Conservation (phyloP, 2,797 vertebrate species). For the Mormyrus proboscirostris region DNA sequence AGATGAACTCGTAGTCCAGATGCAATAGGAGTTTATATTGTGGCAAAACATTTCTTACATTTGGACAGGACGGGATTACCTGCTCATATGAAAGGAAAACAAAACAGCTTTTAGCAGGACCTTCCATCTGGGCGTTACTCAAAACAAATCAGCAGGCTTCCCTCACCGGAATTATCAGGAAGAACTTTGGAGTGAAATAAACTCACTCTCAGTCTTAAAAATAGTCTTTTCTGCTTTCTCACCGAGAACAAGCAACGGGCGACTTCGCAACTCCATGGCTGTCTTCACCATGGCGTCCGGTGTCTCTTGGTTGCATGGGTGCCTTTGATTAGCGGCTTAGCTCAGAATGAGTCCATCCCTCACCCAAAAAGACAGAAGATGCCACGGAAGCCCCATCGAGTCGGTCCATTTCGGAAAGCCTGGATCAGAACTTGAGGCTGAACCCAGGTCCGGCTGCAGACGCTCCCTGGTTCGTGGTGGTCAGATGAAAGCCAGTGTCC, state of each 20-base stretch:
- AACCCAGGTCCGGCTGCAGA: slow-evolving; percentile 93
- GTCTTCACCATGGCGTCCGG: not conserved
- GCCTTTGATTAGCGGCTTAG: not conserved
- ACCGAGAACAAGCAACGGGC: not conserved
- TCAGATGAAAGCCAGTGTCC: slow-evolving; percentile 92
- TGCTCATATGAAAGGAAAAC: not conserved
- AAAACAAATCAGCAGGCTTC: not conserved
- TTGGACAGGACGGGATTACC: not conserved
- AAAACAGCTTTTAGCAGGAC: not conserved
- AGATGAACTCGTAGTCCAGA: not conserved
- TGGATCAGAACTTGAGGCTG: slow-evolving; percentile 86
- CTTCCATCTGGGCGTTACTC: not conserved
- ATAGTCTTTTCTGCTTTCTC: not conserved
- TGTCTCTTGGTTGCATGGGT: not conserved
- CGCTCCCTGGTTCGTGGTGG: slow-evolving; percentile 88
- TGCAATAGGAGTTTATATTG: not conserved
- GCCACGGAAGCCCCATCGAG: not conserved
- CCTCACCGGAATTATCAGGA: not conserved
- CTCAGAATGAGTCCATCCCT: slow-evolving; percentile 9
- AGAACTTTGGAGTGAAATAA: not conserved
- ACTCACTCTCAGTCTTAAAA: not conserved
- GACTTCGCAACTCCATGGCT: not conserved
- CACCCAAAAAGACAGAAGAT: not conserved
- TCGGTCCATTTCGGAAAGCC: slow-evolving; percentile 1
- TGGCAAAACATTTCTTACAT: not conserved